Evolutionary conservation across 2,888 invertebrate genomes (phyloP).

Genomic region (Orgyia antiqua): DNA sequence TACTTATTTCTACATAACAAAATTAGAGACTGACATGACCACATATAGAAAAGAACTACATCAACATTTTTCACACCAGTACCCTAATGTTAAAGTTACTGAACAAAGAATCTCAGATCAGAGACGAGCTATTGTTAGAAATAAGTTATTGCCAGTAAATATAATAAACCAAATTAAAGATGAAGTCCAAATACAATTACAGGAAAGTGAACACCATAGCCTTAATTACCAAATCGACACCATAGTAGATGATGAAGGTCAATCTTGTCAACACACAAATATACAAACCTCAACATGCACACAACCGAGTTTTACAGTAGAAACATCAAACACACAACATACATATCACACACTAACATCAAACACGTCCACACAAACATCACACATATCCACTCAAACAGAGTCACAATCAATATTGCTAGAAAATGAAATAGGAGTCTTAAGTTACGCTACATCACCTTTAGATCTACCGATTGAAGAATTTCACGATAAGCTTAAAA

Average conservation of each 20-base stretch:
- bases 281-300: background rate
- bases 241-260: no score
- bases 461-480: background rate
- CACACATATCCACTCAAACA: background rate
- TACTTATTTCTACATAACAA: background rate
- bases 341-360: no score
- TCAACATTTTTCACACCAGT: background rate
- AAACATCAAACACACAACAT: no score
- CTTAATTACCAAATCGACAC: background rate
- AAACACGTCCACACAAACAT: background rate
- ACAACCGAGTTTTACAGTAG: background rate
- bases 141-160: background rate
- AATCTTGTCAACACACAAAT: background rate
- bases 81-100: background rate
- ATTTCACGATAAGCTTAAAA: background rate
- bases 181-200: background rate
- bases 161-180: background rate
- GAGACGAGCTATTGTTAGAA: background rate
- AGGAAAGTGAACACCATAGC: background rate
- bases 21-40: conserved; percentile 1
- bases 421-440: background rate
- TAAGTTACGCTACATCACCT: background rate
- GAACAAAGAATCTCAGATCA: conserved; percentile 1
- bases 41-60: background rate
- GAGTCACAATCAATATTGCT: background rate